Evolutionary conservation across 2,797 vertebrate genomes (phyloP), one percentile per base, ranked within the genome.

Genomic region (Clarias fuscus): DNA sequence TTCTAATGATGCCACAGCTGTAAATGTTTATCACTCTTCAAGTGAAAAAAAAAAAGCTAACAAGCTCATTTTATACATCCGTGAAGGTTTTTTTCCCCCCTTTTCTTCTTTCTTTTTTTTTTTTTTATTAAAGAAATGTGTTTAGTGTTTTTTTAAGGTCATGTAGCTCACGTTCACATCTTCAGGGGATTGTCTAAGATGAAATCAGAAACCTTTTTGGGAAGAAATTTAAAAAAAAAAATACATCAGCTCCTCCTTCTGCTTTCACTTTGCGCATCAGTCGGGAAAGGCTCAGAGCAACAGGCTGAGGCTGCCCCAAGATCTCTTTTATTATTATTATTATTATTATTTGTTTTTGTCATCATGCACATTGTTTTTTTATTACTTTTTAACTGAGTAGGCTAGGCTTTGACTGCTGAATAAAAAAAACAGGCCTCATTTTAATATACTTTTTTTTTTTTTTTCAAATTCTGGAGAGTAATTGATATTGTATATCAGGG

Each of bases 181-280:
- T 89, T 75, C 82, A 86, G 88, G 92, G 89, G 94, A 95, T 97
- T 96, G 95, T 96, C 94, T 94, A 95, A 94, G 95, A 94, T 92
- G 87, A 90, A 95, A 95, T 95, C 95, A 96, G 91, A 95, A 94
- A 95, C 92, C 94, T 94, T 95, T 68, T 4, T 11, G 8, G 59
- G 27, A 24, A 13, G 15, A 24, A 53, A 64, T 53, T 67, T 14
- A 84, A 76, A 84, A 10, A 27, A 27, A 58, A 53, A 68, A 18
- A 64, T 94, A 96, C 93, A 93, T 93, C 93, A 94, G 91, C 95
- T 95, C 95, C 96, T 95, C 95, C 95, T 95, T 92, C 93, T 89
- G 90, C 90, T 90, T 91, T 88, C 92, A 83, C 91, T 90, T 89
- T 87, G 87, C 89, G 91, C 93, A 93, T 94, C 92, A 90, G 92